Evolutionary conservation across 35 echinoderm and acorn worm genomes (phyloP).

Genomic region (Stichopus chloronotus): DNA sequence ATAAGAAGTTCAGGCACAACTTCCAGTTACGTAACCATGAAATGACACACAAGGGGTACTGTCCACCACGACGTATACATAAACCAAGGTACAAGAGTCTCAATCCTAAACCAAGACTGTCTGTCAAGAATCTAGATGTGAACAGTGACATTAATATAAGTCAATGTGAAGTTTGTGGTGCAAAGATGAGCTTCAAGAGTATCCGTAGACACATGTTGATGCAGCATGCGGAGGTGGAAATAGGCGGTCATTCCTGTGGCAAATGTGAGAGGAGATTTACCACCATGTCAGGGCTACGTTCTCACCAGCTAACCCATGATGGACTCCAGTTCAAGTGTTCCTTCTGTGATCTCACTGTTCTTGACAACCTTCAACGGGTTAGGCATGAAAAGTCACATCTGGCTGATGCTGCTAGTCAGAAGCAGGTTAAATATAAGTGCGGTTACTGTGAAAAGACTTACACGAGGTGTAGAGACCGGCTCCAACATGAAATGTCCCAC

Average conservation of each 20-base stretch:
- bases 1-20: slow-evolving; percentile 37
- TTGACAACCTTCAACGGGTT: background rate
- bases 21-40: slow-evolving; percentile 14
- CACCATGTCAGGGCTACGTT: background rate
- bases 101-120: slow-evolving; percentile 2
- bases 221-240: background rate
- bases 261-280: slow-evolving; percentile 19
- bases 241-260: background rate
- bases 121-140: background rate
- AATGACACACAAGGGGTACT: background rate
- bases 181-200: background rate
- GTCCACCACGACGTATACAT: background rate
- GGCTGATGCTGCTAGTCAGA: background rate
- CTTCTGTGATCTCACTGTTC: background rate
- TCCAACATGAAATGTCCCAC: slow-evolving; percentile 17
- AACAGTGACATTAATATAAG: background rate
- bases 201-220: slow-evolving; percentile 27
- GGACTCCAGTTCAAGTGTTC: background rate
- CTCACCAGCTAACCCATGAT: background rate
- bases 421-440: background rate
- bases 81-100: slow-evolving; percentile 14
- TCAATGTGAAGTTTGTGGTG: background rate
- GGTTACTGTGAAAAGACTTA: slow-evolving; percentile 30
- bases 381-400: background rate
- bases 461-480: slow-evolving; percentile 12